These are phyloP conservation scores for Diogma glabrata DNA, from an alignment of 2,888 invertebrate genomes.

Conservation along the genomic window DNA sequence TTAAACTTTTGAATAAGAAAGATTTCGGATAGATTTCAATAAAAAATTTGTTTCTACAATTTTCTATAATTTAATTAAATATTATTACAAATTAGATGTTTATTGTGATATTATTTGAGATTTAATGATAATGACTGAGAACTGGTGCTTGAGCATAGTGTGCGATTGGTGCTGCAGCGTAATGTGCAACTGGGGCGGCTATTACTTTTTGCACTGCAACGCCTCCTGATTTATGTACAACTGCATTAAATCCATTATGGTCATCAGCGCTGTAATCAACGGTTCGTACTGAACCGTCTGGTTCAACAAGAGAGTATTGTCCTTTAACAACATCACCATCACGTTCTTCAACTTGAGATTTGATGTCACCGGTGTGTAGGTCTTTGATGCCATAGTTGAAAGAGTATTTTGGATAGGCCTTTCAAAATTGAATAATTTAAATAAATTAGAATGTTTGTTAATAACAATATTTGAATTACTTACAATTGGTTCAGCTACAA, in stretches of 20 bases:
- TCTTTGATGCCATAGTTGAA: conserved; percentile 61
- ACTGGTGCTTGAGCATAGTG: conserved; percentile 37
- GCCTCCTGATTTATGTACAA: conserved; percentile 53
- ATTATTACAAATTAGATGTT: conserved; percentile 5
- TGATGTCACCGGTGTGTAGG: conserved; percentile 59
- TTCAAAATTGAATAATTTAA: too few relatives aligned
- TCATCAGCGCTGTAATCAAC: conserved; percentile 60
- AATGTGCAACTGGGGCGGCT: conserved; percentile 43
- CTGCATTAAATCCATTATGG: conserved; percentile 58
- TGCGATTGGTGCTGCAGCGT: conserved; percentile 33
- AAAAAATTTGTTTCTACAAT: too few relatives aligned
- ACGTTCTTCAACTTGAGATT: conserved; percentile 54
- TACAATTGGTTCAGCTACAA: conserved; percentile 29
- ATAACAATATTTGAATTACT: too few relatives aligned
- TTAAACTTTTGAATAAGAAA: too few relatives aligned
- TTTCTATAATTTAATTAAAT: conserved; percentile 9
- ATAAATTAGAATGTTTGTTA: conserved; percentile 17
- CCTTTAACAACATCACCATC: conserved; percentile 65
- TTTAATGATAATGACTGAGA: conserved; percentile 29
- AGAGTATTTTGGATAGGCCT: conserved; percentile 58
- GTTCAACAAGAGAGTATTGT: conserved; percentile 42
- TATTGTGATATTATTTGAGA: neutral
- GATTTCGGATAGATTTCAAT: too few relatives aligned
- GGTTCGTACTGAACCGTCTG: conserved; percentile 39
- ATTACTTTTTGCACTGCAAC: conserved; percentile 35